Percentiles rank a stretch among this genome's conserved stretches.
phyloP scores from a whole-genome alignment of 2,113 vertebrate species.

The Ovis aries region DNA sequence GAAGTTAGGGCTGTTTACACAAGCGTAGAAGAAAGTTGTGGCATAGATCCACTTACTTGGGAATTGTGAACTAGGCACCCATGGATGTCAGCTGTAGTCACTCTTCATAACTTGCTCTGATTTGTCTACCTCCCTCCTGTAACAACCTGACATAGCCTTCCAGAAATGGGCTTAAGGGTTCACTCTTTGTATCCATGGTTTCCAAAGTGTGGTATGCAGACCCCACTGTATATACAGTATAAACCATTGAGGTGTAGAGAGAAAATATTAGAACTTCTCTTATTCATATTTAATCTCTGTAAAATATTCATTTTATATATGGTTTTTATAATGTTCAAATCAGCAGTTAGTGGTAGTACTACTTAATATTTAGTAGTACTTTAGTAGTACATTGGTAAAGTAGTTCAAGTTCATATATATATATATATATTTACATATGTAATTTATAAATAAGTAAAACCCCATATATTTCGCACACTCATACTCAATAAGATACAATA shows the following conservation, averaged over 20 bases:
- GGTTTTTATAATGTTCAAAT: constrained; percentile 24
- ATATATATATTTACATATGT: not conserved
- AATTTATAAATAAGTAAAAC: constrained; percentile 33
- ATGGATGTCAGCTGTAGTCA: not conserved
- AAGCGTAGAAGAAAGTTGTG: not conserved
- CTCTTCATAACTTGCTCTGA: not conserved
- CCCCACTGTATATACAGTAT: no score
- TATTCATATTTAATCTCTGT: constrained; percentile 46
- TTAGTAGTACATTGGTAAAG: not conserved
- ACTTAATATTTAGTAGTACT: not conserved
- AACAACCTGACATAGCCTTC: not conserved
- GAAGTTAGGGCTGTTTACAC: not conserved
- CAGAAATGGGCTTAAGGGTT: not conserved
- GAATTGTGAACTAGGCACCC: no score
- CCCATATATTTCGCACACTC: not conserved
- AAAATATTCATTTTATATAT: constrained; percentile 39
- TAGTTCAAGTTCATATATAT: not conserved
- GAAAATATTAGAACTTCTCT: not conserved
- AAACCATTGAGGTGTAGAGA: not conserved
- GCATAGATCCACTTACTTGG: not conserved
- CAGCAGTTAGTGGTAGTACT: not conserved
- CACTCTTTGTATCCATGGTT: not conserved
- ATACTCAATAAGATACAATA: not conserved
- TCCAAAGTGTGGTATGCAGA: not conserved
- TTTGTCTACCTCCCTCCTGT: not conserved